Evolutionary conservation across 2,888 invertebrate species (phyloP).

Genomic region (Drosophila paranaensis): DNA sequence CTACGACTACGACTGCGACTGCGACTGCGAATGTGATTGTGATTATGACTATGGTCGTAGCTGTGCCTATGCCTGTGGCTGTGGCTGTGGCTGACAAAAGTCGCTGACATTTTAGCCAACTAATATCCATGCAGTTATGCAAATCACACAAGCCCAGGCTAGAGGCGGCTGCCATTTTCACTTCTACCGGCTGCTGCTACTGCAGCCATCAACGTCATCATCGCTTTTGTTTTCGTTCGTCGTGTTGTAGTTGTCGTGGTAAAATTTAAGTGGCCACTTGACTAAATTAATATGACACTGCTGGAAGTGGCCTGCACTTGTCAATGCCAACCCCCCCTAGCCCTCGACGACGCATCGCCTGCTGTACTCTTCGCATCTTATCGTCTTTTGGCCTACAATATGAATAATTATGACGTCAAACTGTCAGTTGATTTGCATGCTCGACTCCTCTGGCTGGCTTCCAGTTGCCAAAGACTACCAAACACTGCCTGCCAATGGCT

Average conservation of each 20-base stretch:
- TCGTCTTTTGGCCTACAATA: constrained; percentile 63
- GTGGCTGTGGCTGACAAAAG: constrained; percentile 35
- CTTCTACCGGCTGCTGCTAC: constrained; percentile 44
- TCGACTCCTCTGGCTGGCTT: constrained; percentile 23
- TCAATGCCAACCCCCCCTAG: constrained; percentile 26
- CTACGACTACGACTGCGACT: background rate
- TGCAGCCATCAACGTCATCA: constrained; percentile 29
- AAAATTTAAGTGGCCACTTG: constrained; percentile 79
- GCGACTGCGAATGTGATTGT: background rate
- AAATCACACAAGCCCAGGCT: constrained; percentile 49
- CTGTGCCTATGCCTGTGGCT: background rate
- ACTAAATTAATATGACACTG: constrained; percentile 80
- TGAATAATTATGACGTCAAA: constrained; percentile 74
- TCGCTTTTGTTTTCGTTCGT: constrained; percentile 19
- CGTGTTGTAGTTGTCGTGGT: constrained; percentile 54
- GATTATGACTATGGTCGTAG: too few relatives aligned
- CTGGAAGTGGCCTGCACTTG: constrained; percentile 68
- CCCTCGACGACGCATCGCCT: background rate
- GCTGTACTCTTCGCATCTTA: background rate
- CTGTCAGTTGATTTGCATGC: constrained; percentile 70
- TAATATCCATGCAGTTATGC: constrained; percentile 71
- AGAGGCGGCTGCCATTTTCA: constrained; percentile 61
- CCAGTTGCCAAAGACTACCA: constrained; percentile 41
- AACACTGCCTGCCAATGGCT: constrained; percentile 40
- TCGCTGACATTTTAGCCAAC: constrained; percentile 65